Base-by-base conservation (phyloP, 2,797 vertebrate species). In the Linurgus olivaceus region DNA sequence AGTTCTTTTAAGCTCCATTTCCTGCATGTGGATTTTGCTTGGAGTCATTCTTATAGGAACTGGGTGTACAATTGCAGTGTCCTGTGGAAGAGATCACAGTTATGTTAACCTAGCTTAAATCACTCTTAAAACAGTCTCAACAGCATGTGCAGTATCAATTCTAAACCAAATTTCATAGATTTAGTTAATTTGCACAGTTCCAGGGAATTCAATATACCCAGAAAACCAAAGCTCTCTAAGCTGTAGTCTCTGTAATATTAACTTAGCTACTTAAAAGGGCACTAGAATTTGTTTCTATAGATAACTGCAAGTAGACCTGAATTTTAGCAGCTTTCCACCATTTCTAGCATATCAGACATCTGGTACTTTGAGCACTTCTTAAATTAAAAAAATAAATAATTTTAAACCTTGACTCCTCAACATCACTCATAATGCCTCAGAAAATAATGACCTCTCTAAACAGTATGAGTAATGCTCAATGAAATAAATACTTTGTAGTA, bases 11-110 rank as follows among this genome's bases (percentile, higher is more conserved):
- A 99, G 98, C 94, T 99, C 99, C 99, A 99, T 99, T 97, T 99
- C 99, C 98, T 99, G 99, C 99, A 99, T 99, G 97, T 99, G 99
- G 95, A 99, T 99, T 98, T 99, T 99, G 98, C 99, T 99, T 94
- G 99, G 99, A 28, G 99, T 99, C 99, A 99, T 99, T 88, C 99
- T 98, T 95, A 99, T 99, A 89, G 99, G 99, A 93, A 99, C 99
- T 12, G 99, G 99, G 94, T 99, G 99, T 83, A 99, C 99, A 92
- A 99, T 99, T 93, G 99, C 99, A 6, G 99, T 99, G 95, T 99
- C 99, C 99, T 99, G 97, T 31, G 86, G 91, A 87, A 29, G 72
- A 97, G 85, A 61, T 33, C 3, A 93, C 20, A 78, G 82, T 75
- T 74, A 76, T 3, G 13, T 50, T 82, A 70, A 85, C 13, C 7